Percentiles rank a stretch among this genome's conserved stretches.
Evolutionary conservation across 1,140 invertebrate species (phyloP).

Genomic region (Triops cancriformis): DNA sequence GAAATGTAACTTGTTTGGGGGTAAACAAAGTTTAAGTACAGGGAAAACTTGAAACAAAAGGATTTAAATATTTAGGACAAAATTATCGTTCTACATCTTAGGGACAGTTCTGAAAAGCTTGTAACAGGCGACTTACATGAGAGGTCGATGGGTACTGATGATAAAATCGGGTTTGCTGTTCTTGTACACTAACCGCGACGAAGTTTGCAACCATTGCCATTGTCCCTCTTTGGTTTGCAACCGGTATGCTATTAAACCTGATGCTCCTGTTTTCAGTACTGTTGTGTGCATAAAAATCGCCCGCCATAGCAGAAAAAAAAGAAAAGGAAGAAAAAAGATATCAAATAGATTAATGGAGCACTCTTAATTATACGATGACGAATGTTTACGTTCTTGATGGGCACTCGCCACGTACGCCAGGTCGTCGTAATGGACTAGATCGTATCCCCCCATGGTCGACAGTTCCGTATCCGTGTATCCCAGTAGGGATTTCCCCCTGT

Average conservation of each 20-base stretch:
- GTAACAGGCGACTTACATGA: constrained; percentile 65
- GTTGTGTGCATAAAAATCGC: constrained; percentile 25
- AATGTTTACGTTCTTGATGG: constrained; percentile 91
- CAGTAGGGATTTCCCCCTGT: constrained; percentile 84
- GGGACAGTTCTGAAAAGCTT: background rate
- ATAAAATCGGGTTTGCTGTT: constrained; percentile 99
- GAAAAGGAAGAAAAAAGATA: constrained; percentile 26
- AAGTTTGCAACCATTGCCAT: constrained; percentile 98
- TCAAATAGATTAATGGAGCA: background rate
- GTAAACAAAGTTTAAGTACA: no score
- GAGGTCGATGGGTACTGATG: constrained; percentile 90
- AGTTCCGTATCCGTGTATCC: constrained; percentile 88
- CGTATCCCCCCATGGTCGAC: constrained; percentile 86
- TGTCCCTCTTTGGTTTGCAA: constrained; percentile 85
- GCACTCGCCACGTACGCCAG: constrained; percentile 94
- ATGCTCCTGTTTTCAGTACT: constrained; percentile 97
- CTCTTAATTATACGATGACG: background rate
- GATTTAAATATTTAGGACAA: no score
- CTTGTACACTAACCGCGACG: constrained; percentile 93
- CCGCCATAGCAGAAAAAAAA: constrained; percentile 14
- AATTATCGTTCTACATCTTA: background rate
- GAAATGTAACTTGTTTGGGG: no score
- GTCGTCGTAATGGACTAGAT: constrained; percentile 87
- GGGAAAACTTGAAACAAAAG: no score
- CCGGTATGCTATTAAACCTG: constrained; percentile 95